Base-by-base conservation (phyloP, 2,888 invertebrate genomes). In the Myopa tessellatipennis region DNA sequence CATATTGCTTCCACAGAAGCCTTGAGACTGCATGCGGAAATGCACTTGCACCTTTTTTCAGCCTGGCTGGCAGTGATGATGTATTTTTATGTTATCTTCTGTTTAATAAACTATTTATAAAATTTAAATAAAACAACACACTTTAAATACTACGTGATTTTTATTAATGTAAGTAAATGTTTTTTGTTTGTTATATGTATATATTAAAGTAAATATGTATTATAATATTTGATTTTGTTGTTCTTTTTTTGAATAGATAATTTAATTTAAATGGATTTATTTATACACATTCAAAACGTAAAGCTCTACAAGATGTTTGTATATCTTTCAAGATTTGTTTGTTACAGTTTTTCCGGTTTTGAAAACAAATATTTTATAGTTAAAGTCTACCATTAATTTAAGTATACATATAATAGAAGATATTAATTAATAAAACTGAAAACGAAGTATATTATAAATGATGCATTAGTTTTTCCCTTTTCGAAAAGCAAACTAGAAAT, bases 211-310 rank as follows among this genome's bases (percentile, higher is more conserved):
- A 74, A 74, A 74, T 69, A 75, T 75, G 75, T 34, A 52, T 58
- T 74, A 34, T 16, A 58, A 71, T 74, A 74, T 50, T 65, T 65
- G 10, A 65, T 65, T 8, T 34, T 36, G 1, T 1, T 34, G 36
- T 61, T 61, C 45, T 10, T 45, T 45, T 45, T 45, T 38, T 72
- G 52, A 58, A 55, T 52, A 55, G 36, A 68, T 70, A 63, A 76
- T 40, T 74, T 74, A 69, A 69, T 75, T 69, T 75, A 69, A 63
- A 45, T 75, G 67, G 40, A 61, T 70, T 70, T 38, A 60, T 38
- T 76, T 76, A 76, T 76, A 76, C 76, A 76, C 71, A 76, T 76
- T 76, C 40, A 71, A 76, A 76, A 71, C 70, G 63, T 70, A 76
- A 65, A 70, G 55, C 50, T 71, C 36, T 76, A 76, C 45, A 76